Evolutionary conservation across 2,888 invertebrate species (phyloP).

Genomic region (Dryobota labecula): DNA sequence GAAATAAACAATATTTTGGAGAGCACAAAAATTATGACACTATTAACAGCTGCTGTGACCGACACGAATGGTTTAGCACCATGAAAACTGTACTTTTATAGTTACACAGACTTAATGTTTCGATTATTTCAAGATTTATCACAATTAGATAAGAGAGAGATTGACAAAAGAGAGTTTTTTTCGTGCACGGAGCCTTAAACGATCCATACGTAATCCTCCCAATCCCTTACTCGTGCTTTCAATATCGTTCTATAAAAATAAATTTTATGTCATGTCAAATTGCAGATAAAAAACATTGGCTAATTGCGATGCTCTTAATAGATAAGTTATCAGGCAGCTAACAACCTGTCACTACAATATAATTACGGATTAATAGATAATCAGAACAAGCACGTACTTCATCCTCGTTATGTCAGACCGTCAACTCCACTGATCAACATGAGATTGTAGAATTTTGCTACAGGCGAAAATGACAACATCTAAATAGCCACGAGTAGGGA

Average conservation of each 20-base stretch:
- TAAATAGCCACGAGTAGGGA: not conserved
- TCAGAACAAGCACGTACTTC: constrained; percentile 36
- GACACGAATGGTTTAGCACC: no score
- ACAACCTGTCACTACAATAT: constrained; percentile 52
- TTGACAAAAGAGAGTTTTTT: no score
- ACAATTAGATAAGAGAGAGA: no score
- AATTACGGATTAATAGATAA: constrained; percentile 50
- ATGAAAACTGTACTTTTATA: no score
- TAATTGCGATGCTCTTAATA: constrained; percentile 44
- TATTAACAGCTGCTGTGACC: no score
- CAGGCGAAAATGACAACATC: not conserved
- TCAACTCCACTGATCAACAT: constrained; percentile 16
- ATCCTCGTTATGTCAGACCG: constrained; percentile 40
- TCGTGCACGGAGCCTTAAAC: no score
- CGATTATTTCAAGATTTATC: no score
- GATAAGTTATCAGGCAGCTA: constrained; percentile 39
- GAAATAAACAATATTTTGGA: no score
- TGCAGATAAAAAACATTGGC: constrained; percentile 34
- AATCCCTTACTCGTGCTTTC: constrained; percentile 16
- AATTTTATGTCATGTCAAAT: constrained; percentile 23
- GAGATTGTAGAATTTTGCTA: constrained; percentile 12
- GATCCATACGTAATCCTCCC: not conserved
- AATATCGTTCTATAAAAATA: constrained; percentile 24
- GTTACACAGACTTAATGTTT: no score
- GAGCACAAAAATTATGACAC: no score